Conservation (phyloP, 37 sponge, comb jelly and placozoan genomes). For the Spongilla lacustris region DNA sequence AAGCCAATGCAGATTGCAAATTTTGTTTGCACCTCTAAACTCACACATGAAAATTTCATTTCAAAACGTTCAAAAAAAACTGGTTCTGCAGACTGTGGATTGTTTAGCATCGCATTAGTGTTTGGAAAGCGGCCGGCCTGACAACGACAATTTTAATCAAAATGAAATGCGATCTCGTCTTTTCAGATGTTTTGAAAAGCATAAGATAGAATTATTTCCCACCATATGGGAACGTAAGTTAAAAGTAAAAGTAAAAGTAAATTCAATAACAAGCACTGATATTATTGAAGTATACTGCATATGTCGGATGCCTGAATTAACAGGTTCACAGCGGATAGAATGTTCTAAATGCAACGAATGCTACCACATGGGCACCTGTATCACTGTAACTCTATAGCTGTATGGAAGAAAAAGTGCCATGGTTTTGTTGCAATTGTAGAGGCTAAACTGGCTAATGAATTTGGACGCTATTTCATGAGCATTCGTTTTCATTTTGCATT, state of each 20-base stretch:
- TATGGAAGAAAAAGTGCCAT: neutral
- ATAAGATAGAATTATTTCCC: constrained; percentile 13
- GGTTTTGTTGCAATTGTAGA: neutral
- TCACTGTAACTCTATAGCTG: neutral
- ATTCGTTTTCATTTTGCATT: neutral
- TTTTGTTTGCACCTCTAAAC: neutral
- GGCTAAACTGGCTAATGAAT: neutral
- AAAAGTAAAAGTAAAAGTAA: neutral
- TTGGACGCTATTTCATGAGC: neutral
- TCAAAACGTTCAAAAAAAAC: constrained; percentile 30
- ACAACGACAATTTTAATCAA: constrained; percentile 24
- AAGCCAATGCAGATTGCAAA: constrained; percentile 1
- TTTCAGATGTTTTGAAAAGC: neutral
- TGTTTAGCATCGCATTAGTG: constrained; percentile 41
- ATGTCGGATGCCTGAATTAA: neutral
- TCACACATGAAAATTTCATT: neutral
- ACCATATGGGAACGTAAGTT: neutral
- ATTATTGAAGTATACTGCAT: neutral
- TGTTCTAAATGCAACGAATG: constrained; percentile 1
- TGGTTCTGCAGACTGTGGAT: constrained; percentile 31
- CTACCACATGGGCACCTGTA: constrained; percentile 2
- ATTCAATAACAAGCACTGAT: neutral
- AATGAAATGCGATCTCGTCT: constrained; percentile 13
- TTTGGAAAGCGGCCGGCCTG: constrained; percentile 15
- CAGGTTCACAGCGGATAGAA: neutral